Evolutionary conservation across 2,888 invertebrate genomes (phyloP).

Genomic region (Cinara cedri): DNA sequence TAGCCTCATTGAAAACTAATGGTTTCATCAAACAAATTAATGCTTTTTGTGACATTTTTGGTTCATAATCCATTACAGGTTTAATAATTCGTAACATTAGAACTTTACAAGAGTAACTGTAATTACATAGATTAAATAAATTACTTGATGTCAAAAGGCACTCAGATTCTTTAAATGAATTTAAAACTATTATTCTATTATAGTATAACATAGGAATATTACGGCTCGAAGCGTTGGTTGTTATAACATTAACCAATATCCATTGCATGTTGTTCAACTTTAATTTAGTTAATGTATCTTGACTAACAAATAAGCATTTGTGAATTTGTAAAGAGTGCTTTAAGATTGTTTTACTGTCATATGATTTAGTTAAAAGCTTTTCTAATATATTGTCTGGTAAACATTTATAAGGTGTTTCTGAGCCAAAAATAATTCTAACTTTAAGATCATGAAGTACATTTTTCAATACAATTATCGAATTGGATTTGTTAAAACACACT

Average conservation of each 20-base stretch:
- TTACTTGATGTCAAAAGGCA: constrained; percentile 39
- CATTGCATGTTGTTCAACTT: constrained; percentile 43
- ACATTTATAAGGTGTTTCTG: constrained; percentile 36
- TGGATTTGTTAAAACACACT: constrained; percentile 27
- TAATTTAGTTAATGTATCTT: constrained; percentile 16
- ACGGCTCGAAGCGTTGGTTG: background rate
- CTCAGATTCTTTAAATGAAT: background rate
- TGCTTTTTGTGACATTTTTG: constrained; percentile 31
- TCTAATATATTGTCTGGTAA: constrained; percentile 38
- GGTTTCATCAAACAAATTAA: constrained; percentile 38
- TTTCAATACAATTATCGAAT: background rate
- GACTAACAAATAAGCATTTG: constrained; percentile 44
- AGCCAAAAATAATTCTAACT: constrained; percentile 22
- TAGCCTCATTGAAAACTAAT: background rate
- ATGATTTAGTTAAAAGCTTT: constrained; percentile 16
- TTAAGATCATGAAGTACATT: constrained; percentile 16
- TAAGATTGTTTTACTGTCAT: constrained; percentile 20
- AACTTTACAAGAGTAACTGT: background rate
- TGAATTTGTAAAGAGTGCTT: constrained; percentile 31
- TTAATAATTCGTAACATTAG: constrained; percentile 27
- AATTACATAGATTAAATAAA: constrained; percentile 39
- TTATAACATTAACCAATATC: constrained; percentile 27
- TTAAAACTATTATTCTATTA: constrained; percentile 38
- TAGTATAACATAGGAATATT: constrained; percentile 12
- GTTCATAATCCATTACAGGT: constrained; percentile 32